phyloP scores from a whole-genome alignment of 2,113 vertebrate genomes.

The Tetrao urogallus region DNA sequence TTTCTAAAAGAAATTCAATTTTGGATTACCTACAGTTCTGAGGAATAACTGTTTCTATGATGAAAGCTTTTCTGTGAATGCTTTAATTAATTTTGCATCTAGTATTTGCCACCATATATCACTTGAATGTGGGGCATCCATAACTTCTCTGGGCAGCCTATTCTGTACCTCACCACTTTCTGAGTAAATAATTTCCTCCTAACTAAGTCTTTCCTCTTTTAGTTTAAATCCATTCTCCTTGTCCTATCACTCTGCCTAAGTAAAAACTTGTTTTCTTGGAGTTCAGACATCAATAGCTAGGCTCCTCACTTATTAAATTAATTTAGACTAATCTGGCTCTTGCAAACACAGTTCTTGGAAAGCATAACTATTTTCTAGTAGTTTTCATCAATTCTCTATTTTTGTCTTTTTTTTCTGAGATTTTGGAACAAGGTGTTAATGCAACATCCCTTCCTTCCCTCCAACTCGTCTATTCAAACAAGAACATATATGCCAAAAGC shows the following conservation, averaged over 20 bases:
- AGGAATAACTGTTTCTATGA: not conserved
- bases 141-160: too few relatives aligned
- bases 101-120: not conserved
- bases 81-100: not conserved
- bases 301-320: not conserved
- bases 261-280: not conserved
- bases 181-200: too few relatives aligned
- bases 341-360: not conserved
- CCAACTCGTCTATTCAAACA: not conserved
- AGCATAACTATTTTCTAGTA: not conserved
- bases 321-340: not conserved
- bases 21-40: not conserved
- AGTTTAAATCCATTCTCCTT: too few relatives aligned
- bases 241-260: too few relatives aligned
- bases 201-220: too few relatives aligned
- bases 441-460: not conserved
- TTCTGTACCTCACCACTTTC: too few relatives aligned
- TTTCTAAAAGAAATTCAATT: not conserved
- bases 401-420: not conserved
- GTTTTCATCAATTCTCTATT: not conserved
- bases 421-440: not conserved
- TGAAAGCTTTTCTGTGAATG: not conserved
- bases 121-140: not conserved
- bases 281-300: not conserved
- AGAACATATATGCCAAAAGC: not conserved